Evolutionary conservation across 2,888 invertebrate genomes (phyloP), one percentile per base, ranked within the genome.

Genomic region (Diaprepes abbreviatus): DNA sequence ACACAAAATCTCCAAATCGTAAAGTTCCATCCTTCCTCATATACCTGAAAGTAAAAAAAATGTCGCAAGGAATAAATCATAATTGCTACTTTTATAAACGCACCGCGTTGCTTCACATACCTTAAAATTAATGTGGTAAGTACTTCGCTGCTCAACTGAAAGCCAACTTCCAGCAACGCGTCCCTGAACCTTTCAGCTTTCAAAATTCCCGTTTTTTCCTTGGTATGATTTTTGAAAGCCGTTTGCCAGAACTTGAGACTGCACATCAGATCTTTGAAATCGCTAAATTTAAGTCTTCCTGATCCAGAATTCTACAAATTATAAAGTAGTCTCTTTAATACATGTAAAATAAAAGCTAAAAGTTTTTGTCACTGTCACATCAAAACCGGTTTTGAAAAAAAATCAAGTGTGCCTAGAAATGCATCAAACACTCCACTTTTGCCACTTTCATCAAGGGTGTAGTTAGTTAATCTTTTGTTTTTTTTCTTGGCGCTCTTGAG

Each of bases 11-110:
- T 7, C 96, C 96, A 79, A 96, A 94, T 75, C 96, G 87, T 45
- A 96, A 86, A 64, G 95, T 96, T 36, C 96, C 96, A 82, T 96
- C 96, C 82, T 96, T 96, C 74, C 96, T 88, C 92, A 96, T 96
- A 78, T 95, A 96, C 33, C 69, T 69, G 40, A 14, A 58, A 64
- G n/a, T n/a, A n/a, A n/a, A n/a, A n/a, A n/a, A n/a, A n/a, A n/a
- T n/a, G n/a, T n/a, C n/a, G 12, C 24, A 24, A 24, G 5, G 24
- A 4, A 4, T 24, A 24, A 24, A 24, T 4, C 5, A 5, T 4
- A 24, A 24, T n/a, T 5, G 24, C 24, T 4, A 24, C 5, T 3
- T 24, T 24, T 5, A 3, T 24, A 5, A 24, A 24, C 24, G 24
- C 5, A 24, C 24, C 24, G 24, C 24, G 24, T 24, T 24, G 14